Evolutionary conservation across 2,888 invertebrate genomes (phyloP), one percentile per base, ranked within the genome.

Genomic region (Leuctra nigra): DNA sequence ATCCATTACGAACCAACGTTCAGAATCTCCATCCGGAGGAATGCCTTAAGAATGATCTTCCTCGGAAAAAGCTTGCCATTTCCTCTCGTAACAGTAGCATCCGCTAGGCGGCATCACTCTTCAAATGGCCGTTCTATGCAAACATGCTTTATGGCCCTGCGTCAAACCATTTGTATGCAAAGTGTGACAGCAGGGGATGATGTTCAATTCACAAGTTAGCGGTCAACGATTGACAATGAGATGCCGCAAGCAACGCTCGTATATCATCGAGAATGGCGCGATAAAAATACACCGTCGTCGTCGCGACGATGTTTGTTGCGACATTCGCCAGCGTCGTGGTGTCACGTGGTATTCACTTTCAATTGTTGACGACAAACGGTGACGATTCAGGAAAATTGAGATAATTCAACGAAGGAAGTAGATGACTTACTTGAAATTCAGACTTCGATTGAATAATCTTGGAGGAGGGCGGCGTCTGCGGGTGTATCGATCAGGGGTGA

Each of bases 31-130:
- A 35, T 35, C 50, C 50, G 50, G 50, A 50, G 50, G 50, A 35
- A 50, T 50, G 50, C 33, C 50, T 33, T 50, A 35, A 50, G 35
- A 35, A 33, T 50, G 35, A 50, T 50, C 33, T 50, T 29, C 50
- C 50, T 16, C 50, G 33, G 50, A 50, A 50, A 29, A 33, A 33
- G 35, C 35, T 50, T 35, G 18, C 50, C 50, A 50, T 50, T 50
- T 50, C 50, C 50, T 35, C 50, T 35, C 50, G 50, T 35, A 35
- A 50, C 50, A 33, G 50, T 35, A 50, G 35, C 50, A 50, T 50
- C 50, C 50, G 33, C 35, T n/a, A n/a, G n/a, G 33, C 33, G 50
- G 35, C 35, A 29, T 35, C 50, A 35, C 50, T 20, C 13, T 35
- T 29, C 16, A 41, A 41, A 41, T 20, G 18, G 41, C 41, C 16